These are phyloP conservation scores for Cataglyphis livida DNA, from an alignment of 2,888 invertebrate species.

Conservation along the genomic window DNA sequence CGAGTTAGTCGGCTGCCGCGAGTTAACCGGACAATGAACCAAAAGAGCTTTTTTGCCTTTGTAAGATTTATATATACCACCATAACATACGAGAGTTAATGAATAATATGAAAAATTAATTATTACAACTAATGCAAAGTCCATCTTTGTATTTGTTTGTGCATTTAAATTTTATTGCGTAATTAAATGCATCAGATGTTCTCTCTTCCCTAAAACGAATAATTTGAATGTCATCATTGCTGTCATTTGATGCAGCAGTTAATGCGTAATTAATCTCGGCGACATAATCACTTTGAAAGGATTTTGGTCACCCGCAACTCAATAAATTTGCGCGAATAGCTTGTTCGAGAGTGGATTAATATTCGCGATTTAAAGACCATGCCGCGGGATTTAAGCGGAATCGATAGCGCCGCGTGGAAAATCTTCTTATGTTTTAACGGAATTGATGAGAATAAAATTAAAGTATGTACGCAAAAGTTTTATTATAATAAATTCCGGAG, in stretches of 20 bases:
- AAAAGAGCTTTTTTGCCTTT: slow-evolving; percentile 5
- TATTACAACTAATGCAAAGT: neutral
- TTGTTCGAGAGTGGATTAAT: slow-evolving; percentile 10
- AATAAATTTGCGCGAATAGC: slow-evolving; percentile 19
- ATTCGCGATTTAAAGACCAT: neutral
- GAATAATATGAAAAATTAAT: neutral
- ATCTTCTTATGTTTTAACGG: slow-evolving; percentile 16
- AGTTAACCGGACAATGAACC: slow-evolving; percentile 66
- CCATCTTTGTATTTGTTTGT: neutral
- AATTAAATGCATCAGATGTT: neutral
- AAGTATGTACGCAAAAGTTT: neutral
- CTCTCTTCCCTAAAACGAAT: neutral
- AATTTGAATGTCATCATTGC: neutral
- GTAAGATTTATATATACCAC: neutral
- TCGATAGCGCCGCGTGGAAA: neutral
- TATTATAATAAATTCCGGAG: slow-evolving; percentile 26
- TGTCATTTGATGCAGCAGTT: slow-evolving; percentile 5
- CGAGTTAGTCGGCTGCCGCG: slow-evolving; percentile 60
- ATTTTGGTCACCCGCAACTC: slow-evolving; percentile 20
- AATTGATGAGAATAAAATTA: neutral
- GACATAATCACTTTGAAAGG: slow-evolving; percentile 18
- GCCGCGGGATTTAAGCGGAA: neutral
- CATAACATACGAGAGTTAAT: neutral
- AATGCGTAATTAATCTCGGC: slow-evolving; percentile 19
- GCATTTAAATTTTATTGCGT: neutral